Base-by-base conservation (phyloP, 2,888 invertebrate genomes). In the Kryphioiulus occultus region DNA sequence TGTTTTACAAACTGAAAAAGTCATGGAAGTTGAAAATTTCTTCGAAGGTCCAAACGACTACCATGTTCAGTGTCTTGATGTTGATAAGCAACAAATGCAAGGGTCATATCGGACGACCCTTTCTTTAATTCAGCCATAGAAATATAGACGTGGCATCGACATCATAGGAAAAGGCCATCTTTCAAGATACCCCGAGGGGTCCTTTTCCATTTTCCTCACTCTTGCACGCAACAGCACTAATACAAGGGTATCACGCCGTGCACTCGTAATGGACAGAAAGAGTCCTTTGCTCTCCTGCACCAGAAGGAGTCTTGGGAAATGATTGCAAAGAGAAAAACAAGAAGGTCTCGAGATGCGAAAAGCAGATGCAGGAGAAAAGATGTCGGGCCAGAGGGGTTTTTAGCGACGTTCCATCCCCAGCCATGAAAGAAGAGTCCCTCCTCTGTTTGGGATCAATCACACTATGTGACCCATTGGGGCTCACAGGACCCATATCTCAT, bases 211-310 rank as follows among this genome's bases (percentile, higher is more conserved):
- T 78, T 78, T 78, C 78, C 30, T 78, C 78, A 30, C 78, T 78
- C 78, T 30, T 26, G 68, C 68, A 68, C n/a, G 22, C 68, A 26
- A 68, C 10, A 3, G 78, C 15, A 78, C 78, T 78, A 78, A 78
- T 78, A 78, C 78, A 78, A 78, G 78, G 78, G 78, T 78, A 78
- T 78, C 78, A 78, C 78, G 78, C 78, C 78, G 78, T 30, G 78
- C 78, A 78, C 78, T 78, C 30, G 26, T 78, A 78, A 78, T 78
- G 78, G 78, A 78, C 78, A 78, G 78, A 78, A 78, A 78, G 78
- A 78, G 78, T 78, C 78, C 78, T 78, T n/a, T 35, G 35, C 44
- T 12, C 78, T 78, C 78, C 78, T 30, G 9, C 78, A 78, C 30
- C 78, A 78, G 10, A 78, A 78, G 59, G 78, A 78, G 78, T 78